phyloP scores from a whole-genome alignment of 2,797 vertebrate genomes.

The Scolopax rusticola region DNA sequence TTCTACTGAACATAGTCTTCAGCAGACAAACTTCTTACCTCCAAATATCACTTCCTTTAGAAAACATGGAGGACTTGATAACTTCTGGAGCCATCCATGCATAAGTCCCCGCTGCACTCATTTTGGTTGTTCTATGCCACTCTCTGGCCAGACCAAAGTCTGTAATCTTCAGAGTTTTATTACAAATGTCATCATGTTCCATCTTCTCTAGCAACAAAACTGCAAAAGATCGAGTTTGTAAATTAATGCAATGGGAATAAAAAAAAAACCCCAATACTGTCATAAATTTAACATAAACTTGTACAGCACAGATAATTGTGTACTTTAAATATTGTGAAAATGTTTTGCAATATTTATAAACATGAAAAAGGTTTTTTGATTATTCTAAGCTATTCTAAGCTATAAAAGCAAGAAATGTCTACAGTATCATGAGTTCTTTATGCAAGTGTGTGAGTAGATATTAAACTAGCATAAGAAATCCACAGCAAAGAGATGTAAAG shows the following conservation, averaged over 20 bases:
- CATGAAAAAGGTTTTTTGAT: not conserved
- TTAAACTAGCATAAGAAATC: not conserved
- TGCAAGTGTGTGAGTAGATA: not conserved
- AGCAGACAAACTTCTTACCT: constrained; percentile 79
- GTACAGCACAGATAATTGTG: not conserved
- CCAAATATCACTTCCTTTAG: constrained; percentile 98
- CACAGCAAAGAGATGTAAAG: not conserved
- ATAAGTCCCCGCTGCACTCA: constrained; percentile 95
- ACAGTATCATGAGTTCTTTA: not conserved
- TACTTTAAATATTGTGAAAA: not conserved
- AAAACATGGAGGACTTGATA: constrained; percentile 95
- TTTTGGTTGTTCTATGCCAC: constrained; percentile 96
- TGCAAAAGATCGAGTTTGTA: constrained; percentile 65
- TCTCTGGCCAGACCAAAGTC: constrained; percentile 96
- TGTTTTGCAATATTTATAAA: not conserved
- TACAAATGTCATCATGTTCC: constrained; percentile 91
- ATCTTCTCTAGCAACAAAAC: constrained; percentile 95
- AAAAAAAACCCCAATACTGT: not conserved
- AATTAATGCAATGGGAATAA: constrained; percentile 1
- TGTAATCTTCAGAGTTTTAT: constrained; percentile 97
- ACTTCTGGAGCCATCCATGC: constrained; percentile 99
- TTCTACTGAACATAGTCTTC: not conserved
- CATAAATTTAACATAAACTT: not conserved
- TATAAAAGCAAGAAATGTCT: not conserved
- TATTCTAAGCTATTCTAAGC: not conserved